A percentile compares a stretch with the other conserved stretches of the same genome.
Conservation (phyloP, 2,113 vertebrate genomes). For the Aptenodytes patagonicus region DNA sequence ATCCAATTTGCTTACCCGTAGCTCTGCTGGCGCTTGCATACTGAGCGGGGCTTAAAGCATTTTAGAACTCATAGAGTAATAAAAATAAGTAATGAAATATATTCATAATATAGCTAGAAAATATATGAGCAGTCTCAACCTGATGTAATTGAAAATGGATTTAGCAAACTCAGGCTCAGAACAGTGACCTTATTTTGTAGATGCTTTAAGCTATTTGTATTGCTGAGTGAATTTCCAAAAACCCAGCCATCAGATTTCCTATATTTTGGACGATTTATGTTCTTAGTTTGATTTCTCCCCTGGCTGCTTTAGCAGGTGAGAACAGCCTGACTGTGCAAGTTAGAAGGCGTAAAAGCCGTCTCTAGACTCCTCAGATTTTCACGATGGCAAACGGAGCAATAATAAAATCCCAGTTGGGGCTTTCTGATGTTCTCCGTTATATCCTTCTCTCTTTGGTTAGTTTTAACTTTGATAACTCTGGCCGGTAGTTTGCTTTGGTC, state of each 20-base stretch:
- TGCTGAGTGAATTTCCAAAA: neutral
- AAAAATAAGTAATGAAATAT: slow-evolving; percentile 9
- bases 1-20: neutral
- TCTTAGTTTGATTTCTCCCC: neutral
- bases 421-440: neutral
- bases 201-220: neutral
- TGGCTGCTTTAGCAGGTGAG: neutral
- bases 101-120: neutral
- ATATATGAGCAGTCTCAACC: neutral
- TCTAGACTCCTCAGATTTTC: neutral
- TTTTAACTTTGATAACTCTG: neutral
- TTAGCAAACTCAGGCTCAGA: neutral
- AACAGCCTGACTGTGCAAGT: neutral
- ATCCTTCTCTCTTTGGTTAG: neutral
- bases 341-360: neutral
- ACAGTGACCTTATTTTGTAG: neutral
- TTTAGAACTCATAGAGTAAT: neutral
- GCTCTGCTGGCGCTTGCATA: neutral
- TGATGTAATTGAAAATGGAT: neutral
- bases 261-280: neutral
- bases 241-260: neutral
- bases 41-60: neutral
- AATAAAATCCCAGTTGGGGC: neutral
- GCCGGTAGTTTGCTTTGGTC: neutral
- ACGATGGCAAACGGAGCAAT: neutral